Evolutionary conservation across 2,888 invertebrate genomes (phyloP), one percentile per base, ranked within the genome.

Genomic region (Odontocerum albicorne): DNA sequence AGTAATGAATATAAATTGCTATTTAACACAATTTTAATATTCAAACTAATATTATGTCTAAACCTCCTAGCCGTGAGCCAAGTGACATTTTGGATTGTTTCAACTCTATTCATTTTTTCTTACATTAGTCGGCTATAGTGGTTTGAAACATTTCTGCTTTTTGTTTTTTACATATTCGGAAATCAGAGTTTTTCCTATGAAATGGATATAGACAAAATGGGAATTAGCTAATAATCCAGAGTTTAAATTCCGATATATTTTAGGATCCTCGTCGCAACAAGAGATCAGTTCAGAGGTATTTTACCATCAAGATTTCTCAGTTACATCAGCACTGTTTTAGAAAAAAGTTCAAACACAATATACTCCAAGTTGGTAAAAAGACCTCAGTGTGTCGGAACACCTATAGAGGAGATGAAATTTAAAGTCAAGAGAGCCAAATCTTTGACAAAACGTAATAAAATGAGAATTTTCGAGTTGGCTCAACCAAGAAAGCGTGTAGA

Each of bases 401-500:
- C 49, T 70, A n/a, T n/a, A n/a, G n/a, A n/a, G n/a, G n/a, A n/a
- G n/a, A n/a, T n/a, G n/a, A n/a, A n/a, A n/a, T n/a, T n/a, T n/a
- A n/a, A n/a, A n/a, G n/a, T n/a, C n/a, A n/a, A n/a, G n/a, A n/a
- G n/a, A n/a, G n/a, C n/a, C n/a, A n/a, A n/a, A n/a, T n/a, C n/a
- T n/a, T n/a, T n/a, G n/a, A n/a, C n/a, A n/a, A n/a, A n/a, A n/a
- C n/a, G n/a, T n/a, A n/a, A n/a, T n/a, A n/a, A n/a, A n/a, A n/a
- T n/a, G n/a, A n/a, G 76, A 31, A 73, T 77, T 22, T 59, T 64
- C 3, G 70, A 70, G 50, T 72, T 77, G 2, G 67, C 76, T 2
- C 66, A 51, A 3, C 73, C 76, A 0, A 73, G 65, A 62, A 68
- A 58, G 49, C n/a, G n/a, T n/a, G n/a, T 15, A 15, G 40, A 21